Evolutionary conservation across 2,888 invertebrate genomes (phyloP).

Genomic region (Neoscelio sp.): DNA sequence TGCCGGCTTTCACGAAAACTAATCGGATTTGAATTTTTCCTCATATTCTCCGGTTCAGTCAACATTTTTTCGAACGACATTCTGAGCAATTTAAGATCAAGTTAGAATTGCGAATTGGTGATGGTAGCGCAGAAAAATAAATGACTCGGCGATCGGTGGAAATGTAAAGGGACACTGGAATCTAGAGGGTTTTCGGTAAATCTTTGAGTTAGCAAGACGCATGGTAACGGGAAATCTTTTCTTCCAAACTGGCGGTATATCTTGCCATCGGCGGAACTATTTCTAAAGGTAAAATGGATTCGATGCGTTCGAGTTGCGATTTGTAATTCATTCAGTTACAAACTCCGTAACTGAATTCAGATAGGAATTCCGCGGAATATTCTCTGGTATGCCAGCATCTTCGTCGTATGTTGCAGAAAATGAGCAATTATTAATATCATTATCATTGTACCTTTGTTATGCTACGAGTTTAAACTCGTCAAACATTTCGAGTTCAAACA

Average conservation of each 20-base stretch:
- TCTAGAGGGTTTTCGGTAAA: constrained; percentile 35
- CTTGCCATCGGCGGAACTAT: constrained; percentile 50
- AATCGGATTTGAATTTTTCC: too few relatives aligned
- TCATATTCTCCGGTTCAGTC: not conserved
- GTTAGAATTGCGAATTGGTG: constrained; percentile 20
- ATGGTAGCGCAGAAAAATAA: constrained; percentile 49
- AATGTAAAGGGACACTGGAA: constrained; percentile 32
- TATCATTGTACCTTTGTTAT: constrained; percentile 6
- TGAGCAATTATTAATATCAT: constrained; percentile 34
- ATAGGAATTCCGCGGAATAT: constrained; percentile 7
- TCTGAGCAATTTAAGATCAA: constrained; percentile 52
- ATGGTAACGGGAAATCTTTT: constrained; percentile 63
- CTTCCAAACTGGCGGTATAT: constrained; percentile 39
- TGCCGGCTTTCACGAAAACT: too few relatives aligned
- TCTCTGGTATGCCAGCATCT: not conserved
- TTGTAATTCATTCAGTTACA: constrained; percentile 56
- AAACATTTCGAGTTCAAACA: not conserved
- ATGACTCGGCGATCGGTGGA: constrained; percentile 17
- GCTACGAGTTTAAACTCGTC: constrained; percentile 20
- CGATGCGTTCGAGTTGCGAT: constrained; percentile 39
- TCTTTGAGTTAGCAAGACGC: constrained; percentile 58
- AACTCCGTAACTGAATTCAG: constrained; percentile 40
- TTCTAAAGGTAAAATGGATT: constrained; percentile 44
- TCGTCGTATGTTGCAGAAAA: constrained; percentile 5
- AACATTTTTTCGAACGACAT: constrained; percentile 21